Base-by-base conservation (phyloP, 1,140 invertebrate species). In the Drosophila prosaltans region DNA sequence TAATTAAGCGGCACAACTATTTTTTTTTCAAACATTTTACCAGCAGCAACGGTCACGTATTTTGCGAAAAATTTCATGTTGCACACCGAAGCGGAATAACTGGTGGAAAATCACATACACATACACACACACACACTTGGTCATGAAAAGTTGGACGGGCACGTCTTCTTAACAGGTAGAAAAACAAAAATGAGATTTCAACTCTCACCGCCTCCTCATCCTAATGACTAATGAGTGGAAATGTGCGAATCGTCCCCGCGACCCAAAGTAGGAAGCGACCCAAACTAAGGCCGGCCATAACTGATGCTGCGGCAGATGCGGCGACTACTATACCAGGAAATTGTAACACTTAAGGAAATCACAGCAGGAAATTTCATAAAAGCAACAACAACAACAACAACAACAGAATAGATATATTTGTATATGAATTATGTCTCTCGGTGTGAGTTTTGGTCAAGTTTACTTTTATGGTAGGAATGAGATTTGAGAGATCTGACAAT, bases 201-300 rank as follows among this genome's bases (percentile, higher is more conserved):
- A 61, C 62, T 41, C 48, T 36, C 61, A 63, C 32, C 32, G 3
- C 32, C 32, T 36, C 32, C 32, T 36, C 32, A 36, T 51, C 74
- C 82, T 83, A 86, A 86, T 88, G 83, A 80, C 83, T 81, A 80
- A 72, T 74, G 54, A 51, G 67, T 77, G 62, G 65, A 88, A 88
- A 77, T 74, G 73, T 68, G 67, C 65, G 62, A 75, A 59, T 4
- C n/a, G n/a, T n/a, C 41, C 41, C 70, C 69, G 32, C 28, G 63
- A 39, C 66, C 78, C 57, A 77, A 77, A 73, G 63, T 74, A 72
- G 74, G 74, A 77, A 76, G 58, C 64, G 16, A 51, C 66, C 58
- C 24, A 16, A 36, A 5, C 6, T 36, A 36, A 36, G 32, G 32
- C 32, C 32, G 32, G 32, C 32, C 32, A 4, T 6, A 36, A 36